Conservation (phyloP, 1,140 invertebrate genomes). For the Sycophila sp. region DNA sequence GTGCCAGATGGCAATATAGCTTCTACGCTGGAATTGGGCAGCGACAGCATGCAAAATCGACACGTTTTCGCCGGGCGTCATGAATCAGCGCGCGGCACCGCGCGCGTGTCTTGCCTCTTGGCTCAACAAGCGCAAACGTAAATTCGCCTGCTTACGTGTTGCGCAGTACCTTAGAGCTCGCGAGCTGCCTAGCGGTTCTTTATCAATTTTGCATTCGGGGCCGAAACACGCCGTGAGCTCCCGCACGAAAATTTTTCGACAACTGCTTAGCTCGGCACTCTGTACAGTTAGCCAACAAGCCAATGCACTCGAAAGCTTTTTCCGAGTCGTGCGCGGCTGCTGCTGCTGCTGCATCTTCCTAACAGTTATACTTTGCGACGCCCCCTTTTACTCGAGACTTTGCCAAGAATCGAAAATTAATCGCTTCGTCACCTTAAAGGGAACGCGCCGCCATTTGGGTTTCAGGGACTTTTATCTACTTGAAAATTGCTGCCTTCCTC, state of each 20-base stretch:
- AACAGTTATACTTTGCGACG: no score
- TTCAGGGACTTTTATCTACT: no score
- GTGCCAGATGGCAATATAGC: no score
- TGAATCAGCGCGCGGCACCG: slow-evolving; percentile 47
- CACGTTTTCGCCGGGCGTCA: slow-evolving; percentile 47
- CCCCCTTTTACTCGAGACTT: no score
- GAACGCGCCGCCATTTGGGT: no score
- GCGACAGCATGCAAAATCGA: slow-evolving; percentile 52
- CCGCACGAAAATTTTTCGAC: slow-evolving; percentile 6
- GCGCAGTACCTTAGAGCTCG: not conserved
- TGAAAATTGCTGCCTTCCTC: no score
- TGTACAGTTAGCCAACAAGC: slow-evolving; percentile 23
- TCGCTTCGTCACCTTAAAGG: no score
- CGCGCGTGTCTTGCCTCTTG: no score
- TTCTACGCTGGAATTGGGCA: slow-evolving; percentile 22
- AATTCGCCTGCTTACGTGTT: slow-evolving; percentile 37
- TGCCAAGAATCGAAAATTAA: no score
- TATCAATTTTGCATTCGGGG: slow-evolving; percentile 49
- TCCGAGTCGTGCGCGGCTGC: no score
- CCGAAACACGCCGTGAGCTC: not conserved
- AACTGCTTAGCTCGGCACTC: not conserved
- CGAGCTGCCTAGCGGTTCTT: slow-evolving; percentile 33
- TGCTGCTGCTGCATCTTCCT: not conserved
- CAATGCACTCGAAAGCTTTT: slow-evolving; percentile 1
- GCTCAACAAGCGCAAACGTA: slow-evolving; percentile 52